Percentiles rank a stretch among this genome's conserved stretches.
These are phyloP conservation scores for Phalangium opilio DNA, from an alignment of 2,888 invertebrate genomes.

Conservation along the genomic window DNA sequence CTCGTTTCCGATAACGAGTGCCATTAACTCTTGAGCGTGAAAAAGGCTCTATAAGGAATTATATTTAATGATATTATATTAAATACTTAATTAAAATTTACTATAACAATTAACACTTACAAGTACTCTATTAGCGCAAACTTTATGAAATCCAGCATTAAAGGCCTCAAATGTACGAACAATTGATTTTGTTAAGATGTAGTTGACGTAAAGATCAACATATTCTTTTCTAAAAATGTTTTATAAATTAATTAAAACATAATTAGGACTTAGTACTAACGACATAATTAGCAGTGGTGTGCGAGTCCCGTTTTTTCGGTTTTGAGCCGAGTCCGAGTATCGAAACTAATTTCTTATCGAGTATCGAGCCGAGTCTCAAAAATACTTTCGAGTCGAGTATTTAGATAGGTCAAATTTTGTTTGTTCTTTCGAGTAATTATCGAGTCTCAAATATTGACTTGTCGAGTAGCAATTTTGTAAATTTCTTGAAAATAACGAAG, in stretches of 20 bases:
- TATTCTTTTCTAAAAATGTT: conserved; percentile 50
- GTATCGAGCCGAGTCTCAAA: too few relatives aligned
- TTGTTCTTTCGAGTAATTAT: too few relatives aligned
- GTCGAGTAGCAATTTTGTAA: too few relatives aligned
- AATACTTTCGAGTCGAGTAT: too few relatives aligned
- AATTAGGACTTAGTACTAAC: too few relatives aligned
- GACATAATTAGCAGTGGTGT: too few relatives aligned
- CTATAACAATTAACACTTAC: conserved; percentile 23
- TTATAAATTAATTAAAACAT: not conserved
- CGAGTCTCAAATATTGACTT: too few relatives aligned
- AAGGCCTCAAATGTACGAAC: conserved; percentile 58
- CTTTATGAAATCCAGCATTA: conserved; percentile 43
- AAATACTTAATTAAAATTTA: not conserved
- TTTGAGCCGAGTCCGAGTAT: too few relatives aligned
- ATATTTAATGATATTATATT: not conserved
- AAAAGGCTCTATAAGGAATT: conserved; percentile 55
- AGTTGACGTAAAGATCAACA: conserved; percentile 80
- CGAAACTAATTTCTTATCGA: too few relatives aligned
- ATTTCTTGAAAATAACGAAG: too few relatives aligned
- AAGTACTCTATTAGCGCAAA: conserved; percentile 71
- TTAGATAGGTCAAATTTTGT: too few relatives aligned
- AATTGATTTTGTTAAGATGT: conserved; percentile 70
- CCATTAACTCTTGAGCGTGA: conserved; percentile 76
- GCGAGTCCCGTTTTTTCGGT: too few relatives aligned
- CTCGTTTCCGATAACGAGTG: conserved; percentile 42